Base-by-base conservation (phyloP, 1,140 invertebrate species). In the Drosophila seguyi region DNA sequence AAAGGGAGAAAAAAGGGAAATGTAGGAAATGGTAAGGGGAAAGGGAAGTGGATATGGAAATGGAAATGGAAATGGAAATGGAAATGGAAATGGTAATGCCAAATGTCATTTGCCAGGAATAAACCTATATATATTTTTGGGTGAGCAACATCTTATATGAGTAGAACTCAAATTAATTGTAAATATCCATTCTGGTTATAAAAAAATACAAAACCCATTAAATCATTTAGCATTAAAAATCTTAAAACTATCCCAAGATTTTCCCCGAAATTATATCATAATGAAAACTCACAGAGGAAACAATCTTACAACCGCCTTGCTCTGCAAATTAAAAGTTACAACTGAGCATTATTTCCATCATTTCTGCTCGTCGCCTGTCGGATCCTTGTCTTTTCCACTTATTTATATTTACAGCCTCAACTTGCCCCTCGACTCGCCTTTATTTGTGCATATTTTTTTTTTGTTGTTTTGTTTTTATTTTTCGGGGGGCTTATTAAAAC, bases 321-420 rank as follows among this genome's bases (percentile, higher is more conserved):
- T 22, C 6, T 22, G n/a, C 45, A 72, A 58, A 72, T 72, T 57
- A 72, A 69, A 57, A 39, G 34, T 47, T 68, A 39, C 31, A 69
- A 29, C 65, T 34, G 65, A 18, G 41, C 20, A 77, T 77, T 78
- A 22, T 53, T 47, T 58, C 25, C 44, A 58, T 73, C 45, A 72
- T 62, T 52, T 29, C 38, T 18, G 45, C 29, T 38, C 56, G 55
- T 67, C 48, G 31, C 31, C 48, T 55, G 39, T 25, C 48, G 36
- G 66, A 42, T 55, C 31, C 38, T 58, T 63, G 52, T 75, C 41
- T 22, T 48, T 16, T 31, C 41, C 27, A 63, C 42, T 50, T 75
- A 57, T 75, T 52, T 65, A 38, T 48, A 56, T 71, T 72, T 71
- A 58, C 34, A 27, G 65, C 65, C 53, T 36, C 25, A 25, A 34